Conservation (phyloP, 2,888 invertebrate genomes). For the Mesorhabditis belari region DNA sequence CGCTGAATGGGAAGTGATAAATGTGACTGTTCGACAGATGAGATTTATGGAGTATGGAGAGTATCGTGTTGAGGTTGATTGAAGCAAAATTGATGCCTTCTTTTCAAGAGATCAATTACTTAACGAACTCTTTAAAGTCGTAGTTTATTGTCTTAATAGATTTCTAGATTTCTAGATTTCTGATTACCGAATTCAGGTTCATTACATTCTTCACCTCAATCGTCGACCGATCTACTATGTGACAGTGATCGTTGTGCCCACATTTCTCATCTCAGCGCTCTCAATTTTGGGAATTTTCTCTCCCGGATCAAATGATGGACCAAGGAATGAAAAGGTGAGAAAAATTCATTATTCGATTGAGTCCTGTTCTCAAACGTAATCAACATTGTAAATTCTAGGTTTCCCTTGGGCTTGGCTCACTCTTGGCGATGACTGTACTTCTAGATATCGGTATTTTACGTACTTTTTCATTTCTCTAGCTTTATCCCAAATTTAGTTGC, state of each 20-base stretch:
- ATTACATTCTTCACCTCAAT: slow-evolving; percentile 46
- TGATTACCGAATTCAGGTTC: slow-evolving; percentile 32
- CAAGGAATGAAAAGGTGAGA: slow-evolving; percentile 43
- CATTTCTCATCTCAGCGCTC: slow-evolving; percentile 43
- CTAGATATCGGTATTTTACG: slow-evolving; percentile 38
- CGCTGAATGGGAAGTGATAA: slow-evolving; percentile 46
- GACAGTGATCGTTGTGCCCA: slow-evolving; percentile 47
- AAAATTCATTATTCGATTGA: not conserved
- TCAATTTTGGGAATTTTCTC: slow-evolving; percentile 47
- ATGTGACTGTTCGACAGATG: slow-evolving; percentile 45
- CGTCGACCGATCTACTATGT: slow-evolving; percentile 46
- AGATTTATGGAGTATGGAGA: slow-evolving; percentile 38
- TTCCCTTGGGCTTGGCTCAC: slow-evolving; percentile 39
- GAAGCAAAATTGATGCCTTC: too few relatives aligned
- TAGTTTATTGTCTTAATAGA: too few relatives aligned
- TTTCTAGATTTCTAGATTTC: too few relatives aligned
- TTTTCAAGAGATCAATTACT: too few relatives aligned
- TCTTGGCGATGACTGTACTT: slow-evolving; percentile 49
- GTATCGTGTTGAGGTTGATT: slow-evolving; percentile 15
- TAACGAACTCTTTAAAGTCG: too few relatives aligned
- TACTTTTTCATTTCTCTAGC: too few relatives aligned
- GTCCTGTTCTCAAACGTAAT: too few relatives aligned
- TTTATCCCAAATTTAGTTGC: too few relatives aligned
- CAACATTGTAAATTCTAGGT: too few relatives aligned
- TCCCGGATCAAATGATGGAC: slow-evolving; percentile 42